These are phyloP conservation scores for Pollenia amentaria DNA, from an alignment of 2,888 invertebrate species.

Conservation along the genomic window DNA sequence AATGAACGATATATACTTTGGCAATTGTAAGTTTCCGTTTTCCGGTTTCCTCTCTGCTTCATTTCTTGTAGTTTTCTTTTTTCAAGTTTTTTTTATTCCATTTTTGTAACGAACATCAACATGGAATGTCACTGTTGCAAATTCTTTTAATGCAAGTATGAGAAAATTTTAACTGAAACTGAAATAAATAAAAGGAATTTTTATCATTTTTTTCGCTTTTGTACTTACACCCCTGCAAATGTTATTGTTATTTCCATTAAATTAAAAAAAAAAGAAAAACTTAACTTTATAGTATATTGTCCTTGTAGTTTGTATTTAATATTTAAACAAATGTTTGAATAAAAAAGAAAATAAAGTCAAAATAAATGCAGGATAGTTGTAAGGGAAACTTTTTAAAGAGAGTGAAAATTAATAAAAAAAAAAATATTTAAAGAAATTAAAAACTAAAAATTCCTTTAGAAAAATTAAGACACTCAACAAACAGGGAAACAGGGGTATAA, in stretches of 20 bases:
- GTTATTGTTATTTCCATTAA: slow-evolving; percentile 5
- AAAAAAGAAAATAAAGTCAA: not conserved
- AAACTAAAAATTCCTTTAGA: no score
- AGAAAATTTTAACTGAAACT: slow-evolving; percentile 13
- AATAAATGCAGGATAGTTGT: no score
- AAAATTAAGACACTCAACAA: no score
- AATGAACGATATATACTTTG: slow-evolving; percentile 65
- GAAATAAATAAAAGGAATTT: slow-evolving; percentile 33
- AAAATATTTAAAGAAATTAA: no score
- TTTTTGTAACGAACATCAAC: slow-evolving; percentile 32
- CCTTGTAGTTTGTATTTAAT: not conserved
- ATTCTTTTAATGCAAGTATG: slow-evolving; percentile 32
- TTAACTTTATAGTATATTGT: slow-evolving; percentile 2
- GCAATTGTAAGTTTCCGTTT: slow-evolving; percentile 68
- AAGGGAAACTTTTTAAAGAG: no score
- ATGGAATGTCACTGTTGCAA: slow-evolving; percentile 51
- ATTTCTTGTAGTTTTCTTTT: slow-evolving; percentile 36
- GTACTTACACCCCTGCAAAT: slow-evolving; percentile 3
- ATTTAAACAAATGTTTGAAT: not conserved
- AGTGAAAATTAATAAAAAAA: no score
- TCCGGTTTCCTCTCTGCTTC: slow-evolving; percentile 62
- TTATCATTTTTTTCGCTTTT: not conserved
- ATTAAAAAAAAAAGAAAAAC: slow-evolving; percentile 2
- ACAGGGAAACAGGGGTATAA: no score
- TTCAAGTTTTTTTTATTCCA: slow-evolving; percentile 17